Percentiles rank a stretch among this genome's conserved stretches.
Evolutionary conservation across 2,113 vertebrate species (phyloP).

Genomic region (Struthio camelus): DNA sequence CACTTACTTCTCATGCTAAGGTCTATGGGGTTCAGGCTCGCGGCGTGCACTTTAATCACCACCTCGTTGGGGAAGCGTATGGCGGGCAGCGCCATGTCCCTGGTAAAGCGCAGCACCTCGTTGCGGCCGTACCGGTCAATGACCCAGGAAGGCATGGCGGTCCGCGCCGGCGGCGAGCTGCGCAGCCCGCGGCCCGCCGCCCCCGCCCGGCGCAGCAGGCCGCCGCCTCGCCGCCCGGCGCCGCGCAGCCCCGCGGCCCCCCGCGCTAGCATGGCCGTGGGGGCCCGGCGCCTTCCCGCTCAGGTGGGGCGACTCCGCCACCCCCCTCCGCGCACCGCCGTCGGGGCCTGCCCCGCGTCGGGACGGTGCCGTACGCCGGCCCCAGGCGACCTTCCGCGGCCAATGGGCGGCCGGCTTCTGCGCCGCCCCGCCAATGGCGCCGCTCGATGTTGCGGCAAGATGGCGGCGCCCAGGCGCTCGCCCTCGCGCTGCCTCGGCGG

Average conservation of each 20-base stretch:
- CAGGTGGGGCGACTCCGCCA: too few species aligned
- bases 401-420: slow-evolving; percentile 73
- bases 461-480: slow-evolving; percentile 50
- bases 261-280: not conserved
- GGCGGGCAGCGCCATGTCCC: slow-evolving; percentile 83
- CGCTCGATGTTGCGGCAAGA: slow-evolving; percentile 56
- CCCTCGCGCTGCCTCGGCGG: accelerated
- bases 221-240: not conserved
- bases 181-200: not conserved
- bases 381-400: not conserved
- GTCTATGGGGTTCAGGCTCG: slow-evolving; percentile 91
- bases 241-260: not conserved
- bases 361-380: too few species aligned
- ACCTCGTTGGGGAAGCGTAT: slow-evolving; percentile 93
- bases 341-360: too few species aligned
- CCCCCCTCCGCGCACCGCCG: not conserved
- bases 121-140: slow-evolving; percentile 90
- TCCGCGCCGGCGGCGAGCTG: slow-evolving; percentile 9
- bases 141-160: slow-evolving; percentile 92
- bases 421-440: slow-evolving; percentile 76
- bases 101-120: slow-evolving; percentile 86
- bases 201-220: too few species aligned
- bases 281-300: too few species aligned
- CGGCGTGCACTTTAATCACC: slow-evolving; percentile 89
- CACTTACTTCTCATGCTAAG: slow-evolving; percentile 95